Percentiles rank a stretch among this genome's conserved stretches.
Conservation (phyloP, 2,888 invertebrate genomes). For the Pseudococcus viburni region DNA sequence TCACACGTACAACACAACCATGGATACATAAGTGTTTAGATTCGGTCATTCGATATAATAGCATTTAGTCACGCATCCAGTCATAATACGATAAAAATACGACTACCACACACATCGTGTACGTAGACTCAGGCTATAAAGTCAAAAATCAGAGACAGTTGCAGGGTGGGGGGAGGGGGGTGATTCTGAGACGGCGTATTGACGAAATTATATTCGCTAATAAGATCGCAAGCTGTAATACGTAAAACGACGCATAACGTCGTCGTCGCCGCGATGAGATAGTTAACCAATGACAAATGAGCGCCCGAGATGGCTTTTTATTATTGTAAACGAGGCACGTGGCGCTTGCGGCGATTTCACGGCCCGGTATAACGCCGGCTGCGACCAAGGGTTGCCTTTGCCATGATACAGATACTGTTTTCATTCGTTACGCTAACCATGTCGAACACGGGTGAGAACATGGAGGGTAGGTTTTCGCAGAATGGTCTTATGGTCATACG, state of each 20-base stretch:
- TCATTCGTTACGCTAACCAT: constrained; percentile 60
- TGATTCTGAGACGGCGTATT: neutral
- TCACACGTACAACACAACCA: too few species aligned
- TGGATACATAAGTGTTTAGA: constrained; percentile 7
- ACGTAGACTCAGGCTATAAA: too few species aligned
- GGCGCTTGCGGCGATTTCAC: constrained; percentile 62
- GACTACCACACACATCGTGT: too few species aligned
- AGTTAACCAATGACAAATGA: constrained; percentile 65
- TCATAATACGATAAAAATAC: neutral
- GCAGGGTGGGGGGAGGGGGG: neutral
- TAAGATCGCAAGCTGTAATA: neutral
- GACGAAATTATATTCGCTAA: constrained; percentile 15
- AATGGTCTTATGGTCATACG: neutral
- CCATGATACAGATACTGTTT: neutral
- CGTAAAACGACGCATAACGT: neutral
- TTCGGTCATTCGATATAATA: constrained; percentile 24
- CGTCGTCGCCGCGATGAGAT: constrained; percentile 26
- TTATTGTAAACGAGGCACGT: constrained; percentile 53
- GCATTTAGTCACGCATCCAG: constrained; percentile 23
- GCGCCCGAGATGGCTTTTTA: constrained; percentile 27
- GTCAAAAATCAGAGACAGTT: too few species aligned
- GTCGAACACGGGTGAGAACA: constrained; percentile 63
- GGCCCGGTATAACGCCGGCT: neutral
- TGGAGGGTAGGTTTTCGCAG: neutral
- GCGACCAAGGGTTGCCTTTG: constrained; percentile 21